Base-by-base conservation (phyloP, 1,140 invertebrate species). In the Heliothis subflexa region DNA sequence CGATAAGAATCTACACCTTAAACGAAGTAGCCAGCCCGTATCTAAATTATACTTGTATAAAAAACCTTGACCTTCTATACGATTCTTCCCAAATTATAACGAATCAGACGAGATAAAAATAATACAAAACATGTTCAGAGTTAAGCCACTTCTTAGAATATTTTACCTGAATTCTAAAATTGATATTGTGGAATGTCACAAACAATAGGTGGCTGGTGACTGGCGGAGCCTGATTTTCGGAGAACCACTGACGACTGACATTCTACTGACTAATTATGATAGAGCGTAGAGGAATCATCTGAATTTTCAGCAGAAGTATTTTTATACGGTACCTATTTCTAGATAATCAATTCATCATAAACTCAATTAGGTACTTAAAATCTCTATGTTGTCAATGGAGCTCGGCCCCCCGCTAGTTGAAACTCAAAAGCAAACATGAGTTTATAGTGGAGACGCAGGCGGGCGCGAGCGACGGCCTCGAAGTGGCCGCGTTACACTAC, bases 131-230 rank as follows among this genome's bases (percentile, higher is more conserved):
- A 55, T 55, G 52, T 64, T 21, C 10, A 64, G 16, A 64, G 16
- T 47, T 64, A 64, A 47, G 40, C 1, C 61, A 64, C 3, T 72
- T 72, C 52, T 45, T 13, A 57, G 52, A 55, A 72, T 21, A 57
- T 57, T 72, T 72, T 72, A 72, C 52, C 70, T 72, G 70, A 57
- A 16, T 71, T 10, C 52, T 55, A 40, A 72, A 64, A 47, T 64
- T 64, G 61, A 64, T 64, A 47, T 33, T 16, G 4, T 12, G 40
- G 52, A 55, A 72, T 72, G 70, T 72, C 50, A 49, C 52, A 45
- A 16, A 72, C 70, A 72, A 72, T 72, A 47, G 70, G n/a, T 16
- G 11, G 18, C 16, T 57, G 70, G n/a, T 10, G 3, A 18, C 16
- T 45, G 70, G n/a, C 16, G 57, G 45, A 57, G 45, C 21, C 2